Evolutionary conservation across 1,140 invertebrate genomes (phyloP).

Genomic region (Aradophagus sp.): DNA sequence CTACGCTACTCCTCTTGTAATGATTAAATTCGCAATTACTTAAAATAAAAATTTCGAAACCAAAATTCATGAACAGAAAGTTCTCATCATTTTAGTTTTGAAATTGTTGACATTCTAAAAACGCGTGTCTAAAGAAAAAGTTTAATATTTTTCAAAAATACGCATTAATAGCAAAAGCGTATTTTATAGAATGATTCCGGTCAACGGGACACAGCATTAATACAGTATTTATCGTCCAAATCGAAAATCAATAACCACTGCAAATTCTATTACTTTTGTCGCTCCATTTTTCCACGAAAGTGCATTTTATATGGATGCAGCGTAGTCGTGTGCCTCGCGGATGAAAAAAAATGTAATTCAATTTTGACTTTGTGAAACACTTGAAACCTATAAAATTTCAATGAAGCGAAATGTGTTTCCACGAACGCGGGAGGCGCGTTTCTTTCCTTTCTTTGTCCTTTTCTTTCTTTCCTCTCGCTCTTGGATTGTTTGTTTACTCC

Average conservation of each 20-base stretch:
- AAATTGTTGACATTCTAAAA: no score
- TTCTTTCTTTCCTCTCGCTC: background rate
- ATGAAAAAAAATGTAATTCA: conserved; percentile 33
- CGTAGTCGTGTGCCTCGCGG: background rate
- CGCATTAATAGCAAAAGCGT: background rate
- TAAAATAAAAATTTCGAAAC: background rate
- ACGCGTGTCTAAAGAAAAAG: no score
- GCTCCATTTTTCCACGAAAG: conserved; percentile 11
- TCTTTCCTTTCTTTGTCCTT: conserved; percentile 1
- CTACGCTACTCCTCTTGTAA: no score
- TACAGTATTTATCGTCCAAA: conserved; percentile 21
- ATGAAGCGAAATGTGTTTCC: conserved; percentile 23
- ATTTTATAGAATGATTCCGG: background rate
- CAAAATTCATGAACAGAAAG: background rate
- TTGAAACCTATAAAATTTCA: conserved; percentile 47
- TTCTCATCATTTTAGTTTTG: no score
- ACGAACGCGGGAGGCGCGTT: background rate
- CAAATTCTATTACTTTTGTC: conserved; percentile 20
- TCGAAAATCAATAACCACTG: conserved; percentile 31
- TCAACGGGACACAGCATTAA: conserved; percentile 4
- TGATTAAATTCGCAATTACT: no score
- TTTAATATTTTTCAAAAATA: conserved; percentile 1
- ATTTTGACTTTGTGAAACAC: conserved; percentile 44
- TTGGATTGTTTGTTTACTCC: background rate
- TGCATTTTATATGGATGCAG: conserved; percentile 23